Evolutionary conservation across 2,113 vertebrate genomes (phyloP), one percentile per base, ranked within the genome.

Genomic region (Pica pica): DNA sequence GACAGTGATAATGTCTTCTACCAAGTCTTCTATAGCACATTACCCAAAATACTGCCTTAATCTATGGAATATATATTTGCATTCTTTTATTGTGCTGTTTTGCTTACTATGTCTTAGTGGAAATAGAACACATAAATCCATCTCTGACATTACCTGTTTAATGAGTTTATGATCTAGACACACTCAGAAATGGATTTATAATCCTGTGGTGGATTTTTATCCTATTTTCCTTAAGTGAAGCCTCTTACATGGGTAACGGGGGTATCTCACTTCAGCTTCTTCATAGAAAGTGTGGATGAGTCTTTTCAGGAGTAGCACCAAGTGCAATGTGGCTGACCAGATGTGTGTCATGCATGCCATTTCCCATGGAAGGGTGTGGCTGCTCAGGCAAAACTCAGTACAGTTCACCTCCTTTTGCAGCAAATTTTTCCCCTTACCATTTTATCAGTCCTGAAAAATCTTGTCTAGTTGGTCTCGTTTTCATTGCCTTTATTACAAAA

Each of bases 151-250:
- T 64, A 52, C 52, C 18, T 63, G 6, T 63, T 90, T 74, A 88
- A 90, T 84, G 65, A 91, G 64, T 90, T 87, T 84, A 64, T 68
- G 23, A 68, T 28, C 14, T 81, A 82, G 47, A 70, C 46, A 60
- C 16, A n/a, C 28, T 91, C 76, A 92, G 33, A 86, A 90, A 78
- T 60, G 44, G 39, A 68, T 87, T 82, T 78, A 78, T 41, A 81
- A 31, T 78, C 20, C 31, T 80, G 18, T 37, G 22, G 13, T 67
- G 11, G 3, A 3, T 71, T 89, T 92, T 70, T 71, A 63, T 49
- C 37, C n/a, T 78, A 10, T 73, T 90, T 46, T 89, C 18, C 35
- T 74, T 55, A 67, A 63, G 20, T 69, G 81, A 92, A 83, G 33
- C 21, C 35, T 90, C 60, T 55, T 13, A 75, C 33, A 26, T 19